Base-by-base conservation (phyloP, 2,113 vertebrate species). In the Misgurnus mizolepis region DNA sequence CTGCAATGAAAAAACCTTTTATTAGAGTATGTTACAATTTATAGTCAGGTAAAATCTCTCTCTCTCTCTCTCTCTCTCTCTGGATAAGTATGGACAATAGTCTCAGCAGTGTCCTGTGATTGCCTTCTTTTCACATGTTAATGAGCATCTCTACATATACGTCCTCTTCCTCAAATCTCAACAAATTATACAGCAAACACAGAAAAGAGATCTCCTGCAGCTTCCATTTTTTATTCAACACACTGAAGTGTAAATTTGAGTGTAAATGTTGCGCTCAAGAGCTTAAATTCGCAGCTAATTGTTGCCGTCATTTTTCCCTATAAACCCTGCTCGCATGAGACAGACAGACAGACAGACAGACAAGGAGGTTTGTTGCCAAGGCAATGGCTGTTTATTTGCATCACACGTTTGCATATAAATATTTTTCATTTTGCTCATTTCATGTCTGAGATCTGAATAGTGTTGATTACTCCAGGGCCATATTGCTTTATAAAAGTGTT, bases 111-210 rank as follows among this genome's bases (percentile, higher is more conserved):
- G 93, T 95, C 95, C 94, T 94, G 94, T 97, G 96, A 98, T 98
- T 98, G 95, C 95, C 93, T 96, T 97, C 50, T 93, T 98, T 98
- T 98, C 97, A 97, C 95, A 99, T 98, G 97, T 95, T 96, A 99
- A 98, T 98, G 93, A 91, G 85, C 88, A 95, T 92, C 94, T 95
- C 93, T 95, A 94, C 95, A 93, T 95, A 95, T 95, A 94, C 95
- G 94, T 34, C 27, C 94, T 94, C 89, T 95, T 95, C 92, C 95
- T 81, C 80, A 84, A 84, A 80, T 84, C 75, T 71, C 55, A 53
- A 95, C 95, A 98, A 98, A 98, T 98, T 98, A 97, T 87, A 89
- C 91, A 95, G 93, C 93, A 94, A 78, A 92, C 80, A 86, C 86
- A 92, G 88, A 85, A 70, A 78, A 87, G 78, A 91, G 15, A 14